Evolutionary conservation across 2,797 vertebrate genomes (phyloP).

Genomic region (Arrhamphus sclerolepis): DNA sequence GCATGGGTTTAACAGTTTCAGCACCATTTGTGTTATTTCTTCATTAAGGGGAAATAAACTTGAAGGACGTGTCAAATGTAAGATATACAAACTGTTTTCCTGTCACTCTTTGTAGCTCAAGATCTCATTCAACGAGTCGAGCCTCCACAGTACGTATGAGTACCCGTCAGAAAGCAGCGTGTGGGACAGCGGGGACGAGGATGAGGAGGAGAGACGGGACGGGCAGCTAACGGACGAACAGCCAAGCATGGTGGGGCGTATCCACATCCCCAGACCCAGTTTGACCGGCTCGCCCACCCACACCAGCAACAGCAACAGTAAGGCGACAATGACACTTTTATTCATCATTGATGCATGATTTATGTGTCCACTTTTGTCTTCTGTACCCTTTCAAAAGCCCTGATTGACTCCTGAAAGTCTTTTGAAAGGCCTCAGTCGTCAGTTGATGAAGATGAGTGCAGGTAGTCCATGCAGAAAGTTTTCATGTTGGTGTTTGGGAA

Average conservation of each 20-base stretch:
- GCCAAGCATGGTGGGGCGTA: conserved; percentile 73
- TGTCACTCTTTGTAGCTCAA: conserved; percentile 83
- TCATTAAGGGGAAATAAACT: neutral
- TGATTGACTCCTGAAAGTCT: too few species aligned
- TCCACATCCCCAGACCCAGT: conserved; percentile 83
- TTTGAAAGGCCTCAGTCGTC: too few species aligned
- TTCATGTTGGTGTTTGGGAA: too few species aligned
- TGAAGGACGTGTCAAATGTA: neutral
- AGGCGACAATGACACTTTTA: conserved; percentile 16
- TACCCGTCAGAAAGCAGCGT: conserved; percentile 91
- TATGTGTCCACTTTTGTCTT: too few species aligned
- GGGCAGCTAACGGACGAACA: conserved; percentile 64
- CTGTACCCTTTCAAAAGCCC: too few species aligned
- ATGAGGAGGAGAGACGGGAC: conserved; percentile 74
- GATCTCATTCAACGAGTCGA: conserved; percentile 96
- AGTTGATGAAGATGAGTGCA: too few species aligned
- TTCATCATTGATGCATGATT: too few species aligned
- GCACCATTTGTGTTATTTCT: neutral
- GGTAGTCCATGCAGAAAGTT: too few species aligned
- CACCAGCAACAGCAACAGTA: conserved; percentile 76
- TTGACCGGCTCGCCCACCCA: conserved; percentile 71
- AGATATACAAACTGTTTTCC: neutral
- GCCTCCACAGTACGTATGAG: conserved; percentile 92
- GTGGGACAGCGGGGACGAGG: conserved; percentile 85
- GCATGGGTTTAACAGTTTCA: too few species aligned